Percentiles rank a stretch among this genome's conserved stretches.
Evolutionary conservation across 2,888 invertebrate genomes (phyloP).

Genomic region (Tricholauxania praeusta): DNA sequence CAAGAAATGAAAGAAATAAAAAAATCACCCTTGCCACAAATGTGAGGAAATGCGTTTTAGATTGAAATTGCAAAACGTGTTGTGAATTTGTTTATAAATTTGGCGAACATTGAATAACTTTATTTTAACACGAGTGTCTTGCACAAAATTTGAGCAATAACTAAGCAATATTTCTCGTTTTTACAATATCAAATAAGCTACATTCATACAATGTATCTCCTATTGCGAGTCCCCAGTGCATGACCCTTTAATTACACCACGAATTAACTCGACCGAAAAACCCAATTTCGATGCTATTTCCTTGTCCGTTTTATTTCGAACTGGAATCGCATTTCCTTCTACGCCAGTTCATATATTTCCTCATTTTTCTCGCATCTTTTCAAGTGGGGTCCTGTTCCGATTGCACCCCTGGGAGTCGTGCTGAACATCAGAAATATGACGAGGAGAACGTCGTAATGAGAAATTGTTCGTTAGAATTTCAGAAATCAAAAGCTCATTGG

Average conservation of each 20-base stretch:
- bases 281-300: conserved; percentile 19
- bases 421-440: conserved; percentile 39
- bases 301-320: conserved; percentile 35
- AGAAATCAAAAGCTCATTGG: conserved; percentile 47
- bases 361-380: conserved; percentile 21
- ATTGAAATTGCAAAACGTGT: conserved; percentile 30
- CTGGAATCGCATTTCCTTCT: conserved; percentile 37
- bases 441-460: conserved; percentile 3
- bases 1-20: conserved; percentile 18
- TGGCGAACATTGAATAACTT: too few relatives aligned
- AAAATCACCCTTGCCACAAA: background rate
- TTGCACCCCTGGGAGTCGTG: conserved; percentile 47
- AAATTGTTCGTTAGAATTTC: conserved; percentile 27
- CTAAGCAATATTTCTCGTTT: too few relatives aligned
- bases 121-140: too few relatives aligned
- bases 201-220: too few relatives aligned
- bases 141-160: too few relatives aligned
- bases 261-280: conserved; percentile 3
- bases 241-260: conserved; percentile 11
- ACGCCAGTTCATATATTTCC: conserved; percentile 29
- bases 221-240: background rate
- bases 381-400: conserved; percentile 32
- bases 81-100: conserved; percentile 10
- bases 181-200: too few relatives aligned
- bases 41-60: conserved; percentile 30